Base-by-base conservation (phyloP, 2,113 vertebrate species). In the Lepus timidus region DNA sequence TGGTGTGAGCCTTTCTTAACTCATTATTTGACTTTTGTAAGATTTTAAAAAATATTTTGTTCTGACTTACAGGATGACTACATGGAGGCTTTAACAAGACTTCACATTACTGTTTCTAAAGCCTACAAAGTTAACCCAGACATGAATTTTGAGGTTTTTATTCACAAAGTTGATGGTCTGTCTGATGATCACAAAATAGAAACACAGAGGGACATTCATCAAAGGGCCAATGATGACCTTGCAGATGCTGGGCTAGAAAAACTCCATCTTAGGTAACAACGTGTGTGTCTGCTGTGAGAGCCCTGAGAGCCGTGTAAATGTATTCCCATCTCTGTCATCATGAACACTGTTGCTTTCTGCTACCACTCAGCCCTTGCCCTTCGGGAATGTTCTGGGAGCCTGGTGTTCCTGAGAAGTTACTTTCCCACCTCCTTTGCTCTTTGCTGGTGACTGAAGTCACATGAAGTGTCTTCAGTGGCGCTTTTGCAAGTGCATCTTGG, bases 101-200 rank as follows among this genome's bases (percentile, higher is more conserved):
- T 99, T 87, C 99, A 99, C 97, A 99, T 99, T 95, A 99, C 99
- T 7, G 99, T 99, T 96, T 99, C 99, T 23, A 99, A 99, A 97
- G 99, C 99, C 90, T 99, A 99, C 98, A 98, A 99, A 97, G 99
- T 99, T 97, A 99, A 99, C 97, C 99, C 99, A 4, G 99, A 99
- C 97, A 99, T 99, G 98, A 99, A 99, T 98, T 99, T 99, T 67
- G 99, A 99, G 98, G 99, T 99, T 98, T 99, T 99, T 96, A 99
- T 99, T 98, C 99, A 99, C 98, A 99, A 99, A 98, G 99, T 99
- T 96, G 99, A 99, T 96, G 99, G 99, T 88, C 98, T 99, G 84
- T 99, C 99, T 1, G 99, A 99, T 96, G 99, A 99, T 98, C 99
- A 99, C 98, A 99, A 99, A 98, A 99, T 99, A 97, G 99, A 99